Evolutionary conservation across 2,888 invertebrate species (phyloP).

Genomic region (Argynnis bischoffii): DNA sequence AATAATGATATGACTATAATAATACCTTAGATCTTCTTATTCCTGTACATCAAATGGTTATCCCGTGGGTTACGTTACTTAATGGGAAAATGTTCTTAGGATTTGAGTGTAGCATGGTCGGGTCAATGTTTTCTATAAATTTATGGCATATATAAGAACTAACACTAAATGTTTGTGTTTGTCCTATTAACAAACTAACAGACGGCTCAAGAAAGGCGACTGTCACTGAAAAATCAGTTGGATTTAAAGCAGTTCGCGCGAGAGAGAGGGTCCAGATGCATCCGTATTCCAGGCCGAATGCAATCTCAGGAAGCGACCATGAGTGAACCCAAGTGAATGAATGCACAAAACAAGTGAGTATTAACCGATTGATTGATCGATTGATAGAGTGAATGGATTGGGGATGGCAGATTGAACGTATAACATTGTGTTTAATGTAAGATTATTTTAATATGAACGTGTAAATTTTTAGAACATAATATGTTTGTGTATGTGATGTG

Average conservation of each 20-base stretch:
- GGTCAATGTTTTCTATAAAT: neutral
- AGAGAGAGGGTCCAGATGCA: constrained; percentile 63
- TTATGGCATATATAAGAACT: constrained; percentile 20
- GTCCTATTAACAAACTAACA: constrained; percentile 62
- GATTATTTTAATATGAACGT: neutral
- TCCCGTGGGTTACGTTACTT: no score
- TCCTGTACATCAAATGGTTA: no score
- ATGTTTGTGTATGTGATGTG: no score
- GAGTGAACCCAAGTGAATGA: constrained; percentile 1
- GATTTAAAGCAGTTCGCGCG: constrained; percentile 72
- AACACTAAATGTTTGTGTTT: constrained; percentile 48
- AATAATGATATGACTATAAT: no score
- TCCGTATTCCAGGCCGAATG: constrained; percentile 63
- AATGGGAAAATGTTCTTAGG: no score
- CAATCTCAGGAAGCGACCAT: constrained; percentile 38
- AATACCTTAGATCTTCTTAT: no score
- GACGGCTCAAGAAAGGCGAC: constrained; percentile 50
- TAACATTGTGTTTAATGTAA: no score
- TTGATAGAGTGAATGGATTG: neutral
- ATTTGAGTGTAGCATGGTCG: no score
- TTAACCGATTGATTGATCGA: no score
- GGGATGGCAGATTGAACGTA: no score
- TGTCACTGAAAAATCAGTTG: constrained; percentile 68
- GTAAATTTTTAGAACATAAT: neutral
- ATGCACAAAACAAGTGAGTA: neutral